Conservation (phyloP, 2,888 invertebrate species). For the Noctua janthina region DNA sequence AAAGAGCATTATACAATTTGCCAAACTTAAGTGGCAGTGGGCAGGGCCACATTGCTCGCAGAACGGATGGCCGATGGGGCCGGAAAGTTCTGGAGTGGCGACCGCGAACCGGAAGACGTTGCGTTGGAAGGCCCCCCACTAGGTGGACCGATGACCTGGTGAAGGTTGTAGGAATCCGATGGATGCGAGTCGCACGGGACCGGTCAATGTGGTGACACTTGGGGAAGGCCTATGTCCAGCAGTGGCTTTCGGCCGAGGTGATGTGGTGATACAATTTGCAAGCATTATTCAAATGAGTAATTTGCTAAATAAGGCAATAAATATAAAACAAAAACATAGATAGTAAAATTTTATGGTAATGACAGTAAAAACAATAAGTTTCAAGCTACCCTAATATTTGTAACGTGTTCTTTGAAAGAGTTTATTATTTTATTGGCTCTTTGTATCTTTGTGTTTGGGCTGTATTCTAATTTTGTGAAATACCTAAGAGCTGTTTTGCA, state of each 20-base stretch:
- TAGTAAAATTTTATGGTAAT: slow-evolving; percentile 20
- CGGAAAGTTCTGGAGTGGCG: too few relatives aligned
- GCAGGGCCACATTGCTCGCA: too few relatives aligned
- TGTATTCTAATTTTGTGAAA: slow-evolving; percentile 1
- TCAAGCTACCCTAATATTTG: slow-evolving; percentile 8
- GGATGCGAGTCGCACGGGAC: too few relatives aligned
- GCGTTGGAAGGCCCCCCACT: too few relatives aligned
- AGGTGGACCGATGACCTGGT: too few relatives aligned
- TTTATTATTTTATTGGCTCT: slow-evolving; percentile 26
- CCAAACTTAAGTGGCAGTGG: too few relatives aligned
- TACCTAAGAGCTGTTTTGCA: background rate
- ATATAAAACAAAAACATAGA: slow-evolving; percentile 1
- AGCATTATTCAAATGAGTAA: background rate
- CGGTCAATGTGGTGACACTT: too few relatives aligned
- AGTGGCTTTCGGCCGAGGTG: too few relatives aligned
- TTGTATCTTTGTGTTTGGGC: background rate
- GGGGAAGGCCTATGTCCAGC: too few relatives aligned
- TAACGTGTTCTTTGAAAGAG: slow-evolving; percentile 4
- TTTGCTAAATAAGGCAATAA: background rate
- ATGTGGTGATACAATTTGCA: background rate
- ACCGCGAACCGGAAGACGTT: too few relatives aligned
- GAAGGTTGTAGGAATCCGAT: too few relatives aligned
- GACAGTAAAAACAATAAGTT: slow-evolving; percentile 6
- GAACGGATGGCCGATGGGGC: too few relatives aligned
- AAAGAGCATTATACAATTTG: background rate